A percentile compares a stretch with the other conserved stretches of the same genome.
Conservation (phyloP, 2,888 invertebrate genomes). For the Dysmachus trigonus region DNA sequence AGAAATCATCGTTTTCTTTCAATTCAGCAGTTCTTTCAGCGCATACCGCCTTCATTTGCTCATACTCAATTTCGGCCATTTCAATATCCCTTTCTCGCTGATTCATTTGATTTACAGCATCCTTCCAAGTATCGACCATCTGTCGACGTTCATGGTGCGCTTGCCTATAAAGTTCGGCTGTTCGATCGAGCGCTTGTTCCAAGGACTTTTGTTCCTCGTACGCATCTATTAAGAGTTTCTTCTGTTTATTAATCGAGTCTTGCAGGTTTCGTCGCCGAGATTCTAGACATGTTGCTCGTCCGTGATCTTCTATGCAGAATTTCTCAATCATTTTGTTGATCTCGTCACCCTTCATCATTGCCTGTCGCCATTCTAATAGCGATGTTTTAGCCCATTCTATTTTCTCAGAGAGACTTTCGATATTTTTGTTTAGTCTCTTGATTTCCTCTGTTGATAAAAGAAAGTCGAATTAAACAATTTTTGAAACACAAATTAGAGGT, state of each 20-base stretch:
- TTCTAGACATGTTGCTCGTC: conserved; percentile 72
- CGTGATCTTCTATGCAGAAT: conserved; percentile 76
- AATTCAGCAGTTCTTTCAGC: conserved; percentile 62
- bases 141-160: conserved; percentile 74
- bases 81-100: conserved; percentile 76
- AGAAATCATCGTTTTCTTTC: conserved; percentile 65
- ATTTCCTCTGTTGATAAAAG: conserved; percentile 64
- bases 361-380: conserved; percentile 76
- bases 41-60: conserved; percentile 54
- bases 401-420: conserved; percentile 72
- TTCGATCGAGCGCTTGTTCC: conserved; percentile 68
- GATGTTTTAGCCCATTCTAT: conserved; percentile 72
- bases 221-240: conserved; percentile 63
- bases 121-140: conserved; percentile 78
- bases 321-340: conserved; percentile 77
- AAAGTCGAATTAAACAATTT: not conserved
- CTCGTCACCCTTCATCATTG: conserved; percentile 73
- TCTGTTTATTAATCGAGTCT: conserved; percentile 65
- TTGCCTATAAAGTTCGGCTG: conserved; percentile 66
- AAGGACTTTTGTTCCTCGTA: conserved; percentile 67
- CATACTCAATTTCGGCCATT: conserved; percentile 64
- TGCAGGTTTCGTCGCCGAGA: conserved; percentile 67
- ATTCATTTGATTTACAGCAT: conserved; percentile 74
- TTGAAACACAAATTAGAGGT: not conserved
- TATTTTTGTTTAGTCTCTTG: conserved; percentile 68